Evolutionary conservation across 53 echinoderm and acorn worm genomes (phyloP).

Genomic region (Actinopyga echinites): DNA sequence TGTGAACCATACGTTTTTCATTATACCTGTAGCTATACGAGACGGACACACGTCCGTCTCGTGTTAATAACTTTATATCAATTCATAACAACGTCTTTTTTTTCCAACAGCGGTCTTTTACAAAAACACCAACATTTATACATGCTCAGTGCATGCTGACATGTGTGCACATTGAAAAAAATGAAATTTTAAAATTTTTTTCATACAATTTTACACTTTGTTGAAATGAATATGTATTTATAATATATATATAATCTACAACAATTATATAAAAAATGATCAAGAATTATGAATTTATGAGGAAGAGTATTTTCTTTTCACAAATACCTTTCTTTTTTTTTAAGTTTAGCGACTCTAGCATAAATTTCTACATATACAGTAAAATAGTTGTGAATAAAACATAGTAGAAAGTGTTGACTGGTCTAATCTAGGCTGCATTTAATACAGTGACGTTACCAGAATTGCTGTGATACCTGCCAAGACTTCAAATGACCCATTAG

Average conservation of each 20-base stretch:
- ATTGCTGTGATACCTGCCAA: too few species aligned
- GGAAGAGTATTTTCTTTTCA: conserved; percentile 43
- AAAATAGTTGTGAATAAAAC: too few species aligned
- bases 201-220: conserved; percentile 43
- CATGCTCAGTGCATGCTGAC: conserved; percentile 25
- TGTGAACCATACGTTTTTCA: too few species aligned
- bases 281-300: conserved; percentile 37
- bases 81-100: neutral
- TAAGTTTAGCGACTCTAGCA: too few species aligned
- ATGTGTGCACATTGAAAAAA: conserved; percentile 29
- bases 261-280: conserved; percentile 46
- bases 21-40: too few species aligned
- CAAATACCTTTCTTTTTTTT: neutral
- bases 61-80: too few species aligned
- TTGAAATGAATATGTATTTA: conserved; percentile 50
- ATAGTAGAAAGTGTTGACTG: too few species aligned
- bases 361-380: too few species aligned
- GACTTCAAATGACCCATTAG: too few species aligned
- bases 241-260: conserved; percentile 50
- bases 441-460: too few species aligned
- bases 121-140: conserved; percentile 45
- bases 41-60: too few species aligned
- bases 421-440: too few species aligned
- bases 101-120: conserved; percentile 27
- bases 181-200: conserved; percentile 33